These are phyloP conservation scores for Pluvianellus socialis DNA, from an alignment of 2,113 vertebrate genomes.

Conservation along the genomic window DNA sequence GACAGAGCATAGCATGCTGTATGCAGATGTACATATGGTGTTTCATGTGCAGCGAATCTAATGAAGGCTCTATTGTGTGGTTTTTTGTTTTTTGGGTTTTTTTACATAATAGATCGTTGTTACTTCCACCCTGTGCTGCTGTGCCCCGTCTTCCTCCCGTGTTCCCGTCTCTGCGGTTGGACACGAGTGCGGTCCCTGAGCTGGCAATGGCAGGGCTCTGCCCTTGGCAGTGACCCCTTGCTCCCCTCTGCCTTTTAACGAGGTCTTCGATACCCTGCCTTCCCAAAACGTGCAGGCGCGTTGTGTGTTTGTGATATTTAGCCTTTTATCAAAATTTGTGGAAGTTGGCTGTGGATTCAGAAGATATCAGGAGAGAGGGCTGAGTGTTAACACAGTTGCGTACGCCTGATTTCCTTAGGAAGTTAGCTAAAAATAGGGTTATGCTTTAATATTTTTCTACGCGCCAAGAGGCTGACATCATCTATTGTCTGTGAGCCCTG, in stretches of 20 bases:
- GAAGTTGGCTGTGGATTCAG: background rate
- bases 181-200: background rate
- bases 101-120: background rate
- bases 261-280: background rate
- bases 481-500: background rate
- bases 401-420: background rate
- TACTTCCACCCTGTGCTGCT: background rate
- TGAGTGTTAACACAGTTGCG: background rate
- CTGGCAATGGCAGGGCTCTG: background rate
- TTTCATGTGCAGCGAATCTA: background rate
- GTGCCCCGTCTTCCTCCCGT: background rate
- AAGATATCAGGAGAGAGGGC: background rate
- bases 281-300: background rate
- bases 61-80: background rate
- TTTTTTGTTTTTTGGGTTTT: background rate
- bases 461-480: constrained; percentile 28
- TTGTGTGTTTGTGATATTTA: background rate
- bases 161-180: background rate
- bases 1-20: background rate
- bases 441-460: background rate
- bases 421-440: constrained; percentile 30
- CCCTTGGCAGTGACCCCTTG: background rate
- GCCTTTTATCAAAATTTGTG: background rate
- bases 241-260: too few relatives aligned
- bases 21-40: background rate